Evolutionary conservation across 2,888 invertebrate species (phyloP), one percentile per base, ranked within the genome.

Genomic region (Pristionchus entomophagus): DNA sequence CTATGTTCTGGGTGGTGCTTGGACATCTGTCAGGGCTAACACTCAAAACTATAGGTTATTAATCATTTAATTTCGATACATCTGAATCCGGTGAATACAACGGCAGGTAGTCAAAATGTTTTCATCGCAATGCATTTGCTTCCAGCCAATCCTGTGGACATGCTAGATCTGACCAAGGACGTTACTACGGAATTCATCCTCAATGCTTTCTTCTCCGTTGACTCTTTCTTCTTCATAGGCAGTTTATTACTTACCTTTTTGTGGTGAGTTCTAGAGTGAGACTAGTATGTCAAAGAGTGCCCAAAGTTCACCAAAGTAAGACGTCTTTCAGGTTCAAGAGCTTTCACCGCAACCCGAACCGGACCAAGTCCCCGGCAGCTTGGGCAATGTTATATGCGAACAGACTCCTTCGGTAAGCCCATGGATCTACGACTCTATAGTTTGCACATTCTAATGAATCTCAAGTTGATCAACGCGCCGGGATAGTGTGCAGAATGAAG

Each of bases 221-320:
- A 90, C 81, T 86, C 90, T 1, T 90, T 90, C 85, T 87, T 91
- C 82, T 88, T 91, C 62, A 80, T 90, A 29, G 86, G 87, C 0
- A 90, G 90, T 3, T 51, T 90, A 22, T 78, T 89, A 19, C 85
- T 87, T 14, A 77, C 84, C 0, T 84, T 84, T 22, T 32, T 84
- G n/a, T 84, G 82, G 82, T 59, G 14, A 26, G 59, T 22, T n/a
- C n/a, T n/a, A n/a, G n/a, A n/a, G n/a, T n/a, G n/a, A n/a, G n/a
- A n/a, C n/a, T n/a, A n/a, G n/a, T n/a, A n/a, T n/a, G n/a, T n/a
- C n/a, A n/a, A n/a, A n/a, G n/a, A n/a, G n/a, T n/a, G n/a, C n/a
- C n/a, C n/a, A n/a, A n/a, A n/a, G n/a, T n/a, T n/a, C n/a, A n/a
- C n/a, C n/a, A n/a, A n/a, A n/a, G n/a, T n/a, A n/a, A n/a, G n/a